A percentile compares a stretch with the other conserved stretches of the same genome.
These are phyloP conservation scores for Frieseomelitta varia DNA, from an alignment of 1,140 invertebrate species.

Conservation along the genomic window DNA sequence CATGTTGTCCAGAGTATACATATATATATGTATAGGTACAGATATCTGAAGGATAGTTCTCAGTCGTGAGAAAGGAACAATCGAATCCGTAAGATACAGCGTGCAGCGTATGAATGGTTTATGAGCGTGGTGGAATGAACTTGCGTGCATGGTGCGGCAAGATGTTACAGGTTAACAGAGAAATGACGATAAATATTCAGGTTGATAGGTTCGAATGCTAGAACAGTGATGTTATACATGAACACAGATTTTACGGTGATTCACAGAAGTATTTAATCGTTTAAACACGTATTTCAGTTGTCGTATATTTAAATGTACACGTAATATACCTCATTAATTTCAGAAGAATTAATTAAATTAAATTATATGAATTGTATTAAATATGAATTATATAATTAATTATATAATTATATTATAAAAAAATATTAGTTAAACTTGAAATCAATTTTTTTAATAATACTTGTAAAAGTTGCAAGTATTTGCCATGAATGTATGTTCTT, in stretches of 20 bases:
- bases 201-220: neutral
- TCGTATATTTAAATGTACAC: neutral
- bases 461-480: no score
- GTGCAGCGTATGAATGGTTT: constrained; percentile 14
- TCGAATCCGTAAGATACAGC: constrained; percentile 25
- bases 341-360: no score
- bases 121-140: neutral
- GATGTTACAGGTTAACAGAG: neutral
- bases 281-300: neutral
- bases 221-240: neutral
- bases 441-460: no score
- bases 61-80: constrained; percentile 48
- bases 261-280: neutral
- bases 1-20: constrained; percentile 4
- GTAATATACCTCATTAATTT: no score
- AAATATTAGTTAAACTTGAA: no score
- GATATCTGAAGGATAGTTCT: constrained; percentile 1
- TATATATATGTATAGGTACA: neutral
- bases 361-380: no score
- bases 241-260: neutral
- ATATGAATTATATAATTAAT: no score
- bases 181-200: neutral
- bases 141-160: neutral
- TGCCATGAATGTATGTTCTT: no score
- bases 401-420: no score